These are phyloP conservation scores for Oscheius sp. DNA, from an alignment of 2,888 invertebrate genomes.

Conservation along the genomic window DNA sequence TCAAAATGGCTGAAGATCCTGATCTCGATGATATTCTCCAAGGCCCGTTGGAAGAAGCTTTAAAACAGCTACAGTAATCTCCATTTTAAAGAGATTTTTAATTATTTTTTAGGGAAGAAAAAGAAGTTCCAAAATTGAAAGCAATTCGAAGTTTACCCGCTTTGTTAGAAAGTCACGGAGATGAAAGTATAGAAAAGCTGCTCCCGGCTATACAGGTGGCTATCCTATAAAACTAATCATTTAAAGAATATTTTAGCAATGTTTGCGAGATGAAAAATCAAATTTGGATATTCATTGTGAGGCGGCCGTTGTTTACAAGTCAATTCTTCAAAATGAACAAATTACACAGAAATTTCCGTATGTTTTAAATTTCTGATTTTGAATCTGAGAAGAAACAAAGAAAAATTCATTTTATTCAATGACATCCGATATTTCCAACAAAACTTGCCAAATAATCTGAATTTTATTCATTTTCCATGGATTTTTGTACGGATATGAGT, in stretches of 20 bases:
- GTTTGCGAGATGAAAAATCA: slow-evolving; percentile 54
- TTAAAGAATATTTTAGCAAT: slow-evolving; percentile 40
- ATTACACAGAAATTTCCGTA: slow-evolving; percentile 55
- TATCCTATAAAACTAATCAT: background rate
- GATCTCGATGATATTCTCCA: slow-evolving; percentile 53
- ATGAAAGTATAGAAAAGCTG: slow-evolving; percentile 58
- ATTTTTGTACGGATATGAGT: too few species aligned
- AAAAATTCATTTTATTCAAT: background rate
- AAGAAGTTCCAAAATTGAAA: slow-evolving; percentile 63
- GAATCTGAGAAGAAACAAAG: background rate
- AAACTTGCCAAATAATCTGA: too few species aligned
- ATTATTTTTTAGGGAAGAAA: slow-evolving; percentile 52
- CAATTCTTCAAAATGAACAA: slow-evolving; percentile 61
- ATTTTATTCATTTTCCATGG: too few species aligned
- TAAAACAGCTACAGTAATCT: slow-evolving; percentile 37
- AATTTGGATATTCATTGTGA: slow-evolving; percentile 70
- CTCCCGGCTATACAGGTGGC: slow-evolving; percentile 61
- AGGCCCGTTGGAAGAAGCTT: slow-evolving; percentile 50
- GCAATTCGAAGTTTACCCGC: slow-evolving; percentile 62
- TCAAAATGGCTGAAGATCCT: slow-evolving; percentile 60
- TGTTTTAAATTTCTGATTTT: slow-evolving; percentile 32
- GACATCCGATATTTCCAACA: too few species aligned
- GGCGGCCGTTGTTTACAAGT: slow-evolving; percentile 68
- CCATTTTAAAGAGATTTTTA: background rate
- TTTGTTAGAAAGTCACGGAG: slow-evolving; percentile 61